Evolutionary conservation across 2,797 vertebrate genomes (phyloP), one percentile per base, ranked within the genome.

Genomic region (Melanotaenia parkinsoni): DNA sequence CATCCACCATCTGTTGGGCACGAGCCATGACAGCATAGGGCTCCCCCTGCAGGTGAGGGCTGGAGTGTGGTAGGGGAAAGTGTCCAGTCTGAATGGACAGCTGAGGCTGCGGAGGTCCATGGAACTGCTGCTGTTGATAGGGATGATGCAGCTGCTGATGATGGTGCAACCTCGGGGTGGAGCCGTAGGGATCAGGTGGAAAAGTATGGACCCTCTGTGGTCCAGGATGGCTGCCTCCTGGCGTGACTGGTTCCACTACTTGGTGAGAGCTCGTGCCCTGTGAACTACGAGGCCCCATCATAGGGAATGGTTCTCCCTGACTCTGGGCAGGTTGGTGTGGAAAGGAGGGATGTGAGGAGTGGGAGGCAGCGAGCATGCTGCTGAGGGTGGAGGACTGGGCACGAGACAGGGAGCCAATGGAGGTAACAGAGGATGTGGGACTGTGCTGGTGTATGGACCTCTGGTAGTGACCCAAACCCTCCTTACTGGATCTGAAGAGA

Each of bases 1-100:
- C 94, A 78, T 99, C 97, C 70, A 98, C 97, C 96, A 97, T 97
- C 74, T 99, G 97, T 79, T 99, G 97, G 18, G 97, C 95, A 22
- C 96, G 95, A 20, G 95, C 95, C 83, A 99, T 95, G 83, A 97
- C 95, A 80, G 95, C 94, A 61, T 96, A 97, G 9, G 96, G 95
- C 80, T 99, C 97, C 1, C 96, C 95, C 70, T 96, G 96, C 83
- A 96, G 81, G 45, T 91, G 86, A 43, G 95, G 93, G 84, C 94
- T 96, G 45, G 90, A 84, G 40, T 90, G 89, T 0, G 96, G 96
- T 0, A 96, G 94, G 28, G 95, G 95, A 60, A 95, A 95, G 32
- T 95, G 93, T 67, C 85, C 88, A 0, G 76, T 32, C 20, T 88
- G 91, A 5, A 81, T 35, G 0, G 63, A 81, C 1, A 63, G 59